phyloP scores from a whole-genome alignment of 2,888 invertebrate genomes.

The Chorisops tibialis region DNA sequence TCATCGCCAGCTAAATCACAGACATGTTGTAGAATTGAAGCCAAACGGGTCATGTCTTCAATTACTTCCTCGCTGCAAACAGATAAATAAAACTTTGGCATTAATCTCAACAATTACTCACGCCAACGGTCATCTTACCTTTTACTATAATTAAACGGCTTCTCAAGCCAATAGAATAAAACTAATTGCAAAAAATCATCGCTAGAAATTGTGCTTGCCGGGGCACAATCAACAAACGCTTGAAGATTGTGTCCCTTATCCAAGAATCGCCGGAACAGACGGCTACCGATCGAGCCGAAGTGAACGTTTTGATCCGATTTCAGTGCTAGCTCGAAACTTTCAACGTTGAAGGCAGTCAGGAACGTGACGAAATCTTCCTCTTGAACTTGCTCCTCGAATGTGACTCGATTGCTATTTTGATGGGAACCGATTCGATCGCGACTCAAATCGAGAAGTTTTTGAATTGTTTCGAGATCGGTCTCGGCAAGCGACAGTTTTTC shows the following conservation, averaged over 20 bases:
- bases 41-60: slow-evolving; percentile 66
- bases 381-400: slow-evolving; percentile 56
- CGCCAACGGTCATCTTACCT: slow-evolving; percentile 37
- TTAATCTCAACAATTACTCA: background rate
- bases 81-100: background rate
- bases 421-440: slow-evolving; percentile 42
- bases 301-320: slow-evolving; percentile 45
- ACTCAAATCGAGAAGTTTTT: slow-evolving; percentile 61
- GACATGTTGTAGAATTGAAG: slow-evolving; percentile 62
- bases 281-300: slow-evolving; percentile 43
- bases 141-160: slow-evolving; percentile 53
- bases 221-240: slow-evolving; percentile 42
- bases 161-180: slow-evolving; percentile 69
- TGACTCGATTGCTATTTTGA: slow-evolving; percentile 55
- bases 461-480: slow-evolving; percentile 59
- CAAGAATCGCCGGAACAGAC: slow-evolving; percentile 44
- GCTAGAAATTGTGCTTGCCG: slow-evolving; percentile 45
- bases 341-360: slow-evolving; percentile 43
- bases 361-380: slow-evolving; percentile 59
- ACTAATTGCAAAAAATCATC: slow-evolving; percentile 68
- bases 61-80: slow-evolving; percentile 46
- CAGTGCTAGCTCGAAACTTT: slow-evolving; percentile 44
- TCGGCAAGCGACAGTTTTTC: slow-evolving; percentile 41
- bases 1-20: slow-evolving; percentile 63
- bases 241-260: slow-evolving; percentile 51